Base-by-base conservation (phyloP, 2,888 invertebrate genomes). In the Ernsta delagoae region DNA sequence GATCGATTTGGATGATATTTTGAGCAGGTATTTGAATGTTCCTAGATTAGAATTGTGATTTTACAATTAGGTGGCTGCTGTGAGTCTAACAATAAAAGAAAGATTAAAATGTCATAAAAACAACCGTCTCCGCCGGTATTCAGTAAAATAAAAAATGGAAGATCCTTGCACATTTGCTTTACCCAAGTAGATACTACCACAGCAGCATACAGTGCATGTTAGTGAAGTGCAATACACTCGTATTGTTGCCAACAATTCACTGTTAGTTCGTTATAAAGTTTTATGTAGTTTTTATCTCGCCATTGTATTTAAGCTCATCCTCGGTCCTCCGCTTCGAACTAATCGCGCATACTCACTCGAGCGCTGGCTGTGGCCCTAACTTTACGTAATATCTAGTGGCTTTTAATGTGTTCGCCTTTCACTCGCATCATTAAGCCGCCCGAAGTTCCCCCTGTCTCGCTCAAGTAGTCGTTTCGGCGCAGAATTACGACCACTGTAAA, bases 331-430 rank as follows among this genome's bases (percentile, higher is more conserved):
- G 34, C 54, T 34, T n/a, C 6, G 39, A 34, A 56, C 34, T n/a
- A 34, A 56, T 34, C 12, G 54, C 8, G 16, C 50, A 56, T 56
- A 56, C 24, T 56, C 41, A 31, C 43, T 43, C 43, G 43, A 64
- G 39, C 16, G 12, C 50, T 50, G 16, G 12, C 50, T 50, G 16
- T 50, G 50, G 43, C 12, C 24, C 62, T 34, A 41, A 57, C 41
- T 12, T 67, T 62, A 62, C 61, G 62, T 59, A 68, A 68, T 62
- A 57, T 54, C 36, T 56, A 48, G 24, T 56, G 61, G 68, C 62
- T 68, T 68, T 68, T 63, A 68, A 68, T 50, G 68, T 57, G 68
- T 68, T 62, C 62, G 57, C 68, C 68, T 68, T 68, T 68, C 62
- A 68, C 68, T 63, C 68, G 68, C 62, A 59, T 63, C 62, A 59